Conservation (phyloP, 2,113 vertebrate genomes). For the Turnix velox region DNA sequence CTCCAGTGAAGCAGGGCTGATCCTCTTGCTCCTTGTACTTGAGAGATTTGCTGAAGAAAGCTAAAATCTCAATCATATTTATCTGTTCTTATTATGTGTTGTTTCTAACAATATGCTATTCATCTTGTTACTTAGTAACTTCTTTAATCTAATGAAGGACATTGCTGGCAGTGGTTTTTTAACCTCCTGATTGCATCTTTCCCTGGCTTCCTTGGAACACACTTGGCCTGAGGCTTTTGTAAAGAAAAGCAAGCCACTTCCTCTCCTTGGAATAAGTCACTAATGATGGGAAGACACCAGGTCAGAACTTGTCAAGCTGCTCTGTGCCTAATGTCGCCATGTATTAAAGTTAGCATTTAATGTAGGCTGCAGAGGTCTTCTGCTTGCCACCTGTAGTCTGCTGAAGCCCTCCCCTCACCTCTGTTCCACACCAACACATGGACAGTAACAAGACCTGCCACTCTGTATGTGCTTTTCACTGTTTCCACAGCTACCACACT, state of each 20-base stretch:
- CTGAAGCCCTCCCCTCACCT: background rate
- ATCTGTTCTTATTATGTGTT: background rate
- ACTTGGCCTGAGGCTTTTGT: background rate
- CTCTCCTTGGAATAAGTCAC: background rate
- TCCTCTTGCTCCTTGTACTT: background rate
- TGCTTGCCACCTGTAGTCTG: background rate
- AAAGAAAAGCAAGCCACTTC: background rate
- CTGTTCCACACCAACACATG: background rate
- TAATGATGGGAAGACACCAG: background rate
- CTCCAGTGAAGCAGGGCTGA: background rate
- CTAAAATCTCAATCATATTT: background rate
- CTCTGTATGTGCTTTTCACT: background rate
- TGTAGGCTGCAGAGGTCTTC: background rate
- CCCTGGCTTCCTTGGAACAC: background rate
- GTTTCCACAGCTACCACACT: background rate
- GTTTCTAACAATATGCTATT: conserved; percentile 13
- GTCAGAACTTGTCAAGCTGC: background rate
- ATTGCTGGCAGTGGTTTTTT: background rate
- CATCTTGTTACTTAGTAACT: background rate
- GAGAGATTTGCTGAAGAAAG: background rate
- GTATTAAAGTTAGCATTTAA: background rate
- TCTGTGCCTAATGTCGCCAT: background rate
- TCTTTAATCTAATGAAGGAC: background rate
- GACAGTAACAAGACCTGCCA: background rate
- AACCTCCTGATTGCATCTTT: background rate